Base-by-base conservation (phyloP, 2,888 invertebrate genomes). In the Drosophila ustulata region DNA sequence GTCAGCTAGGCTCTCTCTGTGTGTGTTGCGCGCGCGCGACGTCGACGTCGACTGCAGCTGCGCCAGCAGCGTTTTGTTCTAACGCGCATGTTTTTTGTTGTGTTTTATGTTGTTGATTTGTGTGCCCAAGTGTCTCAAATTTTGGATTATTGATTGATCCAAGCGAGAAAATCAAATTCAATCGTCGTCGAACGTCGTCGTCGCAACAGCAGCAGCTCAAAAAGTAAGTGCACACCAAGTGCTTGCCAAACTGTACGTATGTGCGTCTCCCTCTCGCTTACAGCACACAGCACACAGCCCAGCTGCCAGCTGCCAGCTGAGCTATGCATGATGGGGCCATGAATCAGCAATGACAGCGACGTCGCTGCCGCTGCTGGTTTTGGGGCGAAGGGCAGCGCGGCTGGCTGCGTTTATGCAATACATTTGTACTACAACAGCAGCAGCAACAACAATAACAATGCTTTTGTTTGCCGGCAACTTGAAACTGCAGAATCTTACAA, bases 11-110 rank as follows among this genome's bases (percentile, higher is more conserved):
- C 41, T 50, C 5, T 37, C 41, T 50, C 5, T 37, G 30, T 43
- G 56, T 53, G 34, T 45, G 46, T 50, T 50, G 72, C 59, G 82
- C 86, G 82, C 86, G 71, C 81, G 67, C 71, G n/a, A 43, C 55
- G 53, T 18, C 11, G 30, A 50, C 58, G 41, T 71, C 71, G 18
- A 28, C 57, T 62, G 68, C 68, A 61, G 62, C 71, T 37, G 75
- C 66, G 69, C 69, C 76, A 66, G 59, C 52, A 65, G 76, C 68
- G 62, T 49, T 50, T 43, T 62, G 58, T 77, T 67, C 56, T 65
- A 59, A 66, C 68, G 74, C 62, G 55, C 25, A 65, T 64, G 3
- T n/a, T n/a, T 59, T 47, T 63, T 56, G 37, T 68, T 62, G 28
- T 46, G 30, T 56, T 73, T 55, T 64, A 51, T 57, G 25, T 75